Percentiles rank a stretch among this genome's conserved stretches.
These are phyloP conservation scores for Nematopogon swammerdamellus DNA, from an alignment of 2,888 invertebrate species.

Conservation along the genomic window DNA sequence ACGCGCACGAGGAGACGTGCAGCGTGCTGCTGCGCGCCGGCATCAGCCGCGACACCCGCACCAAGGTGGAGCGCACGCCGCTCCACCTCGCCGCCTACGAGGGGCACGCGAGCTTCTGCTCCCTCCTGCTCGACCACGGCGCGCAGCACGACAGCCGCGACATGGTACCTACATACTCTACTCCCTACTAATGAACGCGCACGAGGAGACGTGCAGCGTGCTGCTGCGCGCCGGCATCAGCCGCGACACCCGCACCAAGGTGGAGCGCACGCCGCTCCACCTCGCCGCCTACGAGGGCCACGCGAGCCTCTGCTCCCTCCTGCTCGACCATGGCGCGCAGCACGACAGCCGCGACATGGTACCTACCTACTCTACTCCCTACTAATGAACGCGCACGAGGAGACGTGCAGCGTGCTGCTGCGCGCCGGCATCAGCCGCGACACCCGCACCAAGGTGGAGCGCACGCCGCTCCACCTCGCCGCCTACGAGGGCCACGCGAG, in stretches of 20 bases:
- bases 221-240: too few species aligned
- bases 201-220: too few species aligned
- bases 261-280: slow-evolving; percentile 85
- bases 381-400: too few species aligned
- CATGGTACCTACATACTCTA: too few species aligned
- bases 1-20: too few species aligned
- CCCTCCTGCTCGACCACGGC: slow-evolving; percentile 59
- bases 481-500: slow-evolving; percentile 78
- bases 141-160: slow-evolving; percentile 20
- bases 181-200: too few species aligned
- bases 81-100: slow-evolving; percentile 85
- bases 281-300: slow-evolving; percentile 86
- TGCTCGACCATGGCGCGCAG: slow-evolving; percentile 41
- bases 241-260: too few species aligned
- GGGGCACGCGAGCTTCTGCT: slow-evolving; percentile 74
- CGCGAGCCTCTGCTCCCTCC: slow-evolving; percentile 68
- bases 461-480: slow-evolving; percentile 88
- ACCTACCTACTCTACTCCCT: too few species aligned
- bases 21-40: too few species aligned
- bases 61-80: slow-evolving; percentile 70
- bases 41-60: neutral
- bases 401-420: too few species aligned
- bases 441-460: slow-evolving; percentile 41
- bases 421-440: too few species aligned
- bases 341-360: slow-evolving; percentile 15